phyloP scores from a whole-genome alignment of 2,797 vertebrate genomes.

The Muraenolepis orangiensis region DNA sequence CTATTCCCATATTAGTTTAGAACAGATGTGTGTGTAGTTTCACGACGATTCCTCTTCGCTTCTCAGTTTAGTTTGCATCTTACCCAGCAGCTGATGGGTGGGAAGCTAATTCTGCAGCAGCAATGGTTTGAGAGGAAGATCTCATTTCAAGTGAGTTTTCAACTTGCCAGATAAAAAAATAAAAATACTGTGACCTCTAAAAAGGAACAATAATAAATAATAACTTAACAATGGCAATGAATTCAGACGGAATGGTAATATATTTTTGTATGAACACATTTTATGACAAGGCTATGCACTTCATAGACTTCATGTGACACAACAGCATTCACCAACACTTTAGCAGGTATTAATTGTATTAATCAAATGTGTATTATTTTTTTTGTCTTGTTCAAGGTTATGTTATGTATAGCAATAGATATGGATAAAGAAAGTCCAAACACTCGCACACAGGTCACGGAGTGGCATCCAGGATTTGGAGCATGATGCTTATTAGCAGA shows the following conservation, averaged over 20 bases:
- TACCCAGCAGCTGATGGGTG: not conserved
- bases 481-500: not conserved
- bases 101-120: not conserved
- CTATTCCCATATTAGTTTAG: not conserved
- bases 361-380: not conserved
- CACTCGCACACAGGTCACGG: not conserved
- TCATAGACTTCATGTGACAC: not conserved
- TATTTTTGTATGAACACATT: not conserved
- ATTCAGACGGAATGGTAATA: not conserved
- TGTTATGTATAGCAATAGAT: not conserved
- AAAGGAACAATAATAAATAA: not conserved
- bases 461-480: not conserved
- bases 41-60: not conserved
- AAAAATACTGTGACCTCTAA: not conserved
- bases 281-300: not conserved
- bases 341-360: not conserved
- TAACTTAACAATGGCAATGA: not conserved
- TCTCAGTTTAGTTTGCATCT: not conserved
- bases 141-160: constrained; percentile 1
- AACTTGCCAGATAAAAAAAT: not conserved
- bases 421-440: not conserved
- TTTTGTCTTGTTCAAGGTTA: not conserved
- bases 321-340: not conserved
- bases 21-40: not conserved
- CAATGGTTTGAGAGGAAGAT: not conserved